phyloP scores from a whole-genome alignment of 2,888 invertebrate species.

The Nephrotoma flavescens region DNA sequence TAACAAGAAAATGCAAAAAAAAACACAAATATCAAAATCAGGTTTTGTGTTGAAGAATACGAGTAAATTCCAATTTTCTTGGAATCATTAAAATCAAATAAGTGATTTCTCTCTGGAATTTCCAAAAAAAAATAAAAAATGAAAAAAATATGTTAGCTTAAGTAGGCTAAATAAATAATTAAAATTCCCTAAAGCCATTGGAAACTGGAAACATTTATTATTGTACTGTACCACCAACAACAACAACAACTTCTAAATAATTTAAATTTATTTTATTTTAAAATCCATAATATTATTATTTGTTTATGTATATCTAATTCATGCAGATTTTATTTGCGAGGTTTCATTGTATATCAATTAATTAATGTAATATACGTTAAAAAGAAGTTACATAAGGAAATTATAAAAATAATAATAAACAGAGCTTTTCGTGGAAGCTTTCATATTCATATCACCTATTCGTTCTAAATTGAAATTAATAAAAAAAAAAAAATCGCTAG shows the following conservation, averaged over 20 bases:
- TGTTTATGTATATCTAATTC: neutral
- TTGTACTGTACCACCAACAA: neutral
- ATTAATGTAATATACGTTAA: no score
- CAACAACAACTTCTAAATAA: neutral
- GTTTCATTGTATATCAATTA: neutral
- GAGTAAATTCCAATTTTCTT: no score
- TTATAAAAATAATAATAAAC: neutral
- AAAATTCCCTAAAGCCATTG: no score
- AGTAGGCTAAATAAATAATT: no score
- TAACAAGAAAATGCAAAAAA: no score
- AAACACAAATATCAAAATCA: no score
- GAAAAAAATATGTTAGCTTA: no score
- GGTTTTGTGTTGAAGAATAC: no score
- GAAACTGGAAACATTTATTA: neutral
- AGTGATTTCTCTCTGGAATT: neutral
- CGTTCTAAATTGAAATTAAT: neutral
- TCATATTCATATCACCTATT: neutral
- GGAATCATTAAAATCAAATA: neutral
- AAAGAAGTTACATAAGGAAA: neutral
- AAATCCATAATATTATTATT: neutral
- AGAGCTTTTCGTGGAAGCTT: neutral
- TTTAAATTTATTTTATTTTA: neutral
- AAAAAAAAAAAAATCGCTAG: no score
- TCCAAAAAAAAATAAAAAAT: no score
- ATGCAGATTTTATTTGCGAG: neutral